Evolutionary conservation across 2,113 vertebrate species (phyloP), one percentile per base, ranked within the genome.

Genomic region (Pangasianodon hypophthalmus): DNA sequence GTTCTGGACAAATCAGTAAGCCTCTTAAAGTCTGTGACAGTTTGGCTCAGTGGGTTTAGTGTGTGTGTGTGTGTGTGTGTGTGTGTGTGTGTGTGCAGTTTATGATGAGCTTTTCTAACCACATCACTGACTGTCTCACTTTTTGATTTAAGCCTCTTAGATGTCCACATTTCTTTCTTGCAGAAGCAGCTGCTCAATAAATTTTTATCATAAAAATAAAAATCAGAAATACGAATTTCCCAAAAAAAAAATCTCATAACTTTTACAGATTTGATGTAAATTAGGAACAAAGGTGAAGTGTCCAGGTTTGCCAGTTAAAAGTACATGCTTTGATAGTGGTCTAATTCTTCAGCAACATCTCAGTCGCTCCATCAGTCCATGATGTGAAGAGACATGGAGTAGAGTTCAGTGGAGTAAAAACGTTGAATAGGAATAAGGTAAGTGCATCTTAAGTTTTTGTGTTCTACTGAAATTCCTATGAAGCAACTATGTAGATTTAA

Each of bases 61-160:
- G 37, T 75, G 77, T 50, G 46, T 80, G 77, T 80, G 77, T 75
- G 77, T 50, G 46, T 80, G 77, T 80, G 77, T 58, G 52, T 41
- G 52, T 46, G 37, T 46, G 73, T 11, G 41, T 26, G 73, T 46
- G 71, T 75, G 77, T 4, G n/a, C 32, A 52, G 79, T 54, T 37
- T n/a, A 82, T 56, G 80, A 82, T 82, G 80, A 82, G 80, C 50
- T 82, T 82, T 82, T 37, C 80, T 56, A 54, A 82, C 14, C 80
- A 56, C 52, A 37, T 56, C 50, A 82, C 52, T 54, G 80, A 19
- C 80, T 82, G 80, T 82, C 52, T 82, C 80, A 56, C n/a, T 21
- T 37, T 82, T 82, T 56, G n/a, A 56, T 82, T 56, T 56, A 82
- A 82, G 50, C 80, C 80, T 82, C 52, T 50, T n/a, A 80, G 26